Evolutionary conservation across 2,797 vertebrate species (phyloP).

Genomic region (Masticophis lateralis): DNA sequence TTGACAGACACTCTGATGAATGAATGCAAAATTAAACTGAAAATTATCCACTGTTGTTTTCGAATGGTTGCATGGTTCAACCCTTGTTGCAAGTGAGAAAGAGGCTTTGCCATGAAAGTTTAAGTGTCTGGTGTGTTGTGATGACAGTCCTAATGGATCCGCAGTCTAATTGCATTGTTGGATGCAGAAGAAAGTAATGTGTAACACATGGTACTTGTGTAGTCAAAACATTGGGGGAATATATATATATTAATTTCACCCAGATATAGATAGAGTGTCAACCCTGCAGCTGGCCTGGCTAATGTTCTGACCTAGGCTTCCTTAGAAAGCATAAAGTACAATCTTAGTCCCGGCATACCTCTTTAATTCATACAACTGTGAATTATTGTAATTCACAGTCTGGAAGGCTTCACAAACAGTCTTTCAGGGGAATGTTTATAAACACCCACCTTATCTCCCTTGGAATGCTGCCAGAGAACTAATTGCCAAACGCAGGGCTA

Average conservation of each 20-base stretch:
- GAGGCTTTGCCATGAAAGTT: background rate
- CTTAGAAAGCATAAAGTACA: no score
- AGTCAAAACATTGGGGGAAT: constrained; percentile 37
- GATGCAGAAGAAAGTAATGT: constrained; percentile 47
- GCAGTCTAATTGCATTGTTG: constrained; percentile 16
- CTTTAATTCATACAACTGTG: no score
- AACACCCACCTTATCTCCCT: no score
- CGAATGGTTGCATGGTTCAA: background rate
- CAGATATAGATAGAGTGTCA: background rate
- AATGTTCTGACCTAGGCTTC: no score
- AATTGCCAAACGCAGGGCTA: no score
- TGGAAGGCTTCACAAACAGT: no score
- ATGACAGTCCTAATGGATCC: background rate
- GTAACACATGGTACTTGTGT: constrained; percentile 32
- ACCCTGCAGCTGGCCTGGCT: no score
- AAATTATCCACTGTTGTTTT: background rate
- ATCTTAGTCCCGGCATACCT: no score
- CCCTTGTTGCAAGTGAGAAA: accelerated
- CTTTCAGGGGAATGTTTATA: no score
- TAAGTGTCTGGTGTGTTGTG: accelerated
- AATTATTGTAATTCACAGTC: no score
- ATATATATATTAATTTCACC: constrained; percentile 23
- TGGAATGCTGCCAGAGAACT: no score
- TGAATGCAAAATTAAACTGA: background rate
- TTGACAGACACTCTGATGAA: background rate